These are phyloP conservation scores for Papilio machaon DNA, from an alignment of 1,140 invertebrate genomes.

Conservation along the genomic window DNA sequence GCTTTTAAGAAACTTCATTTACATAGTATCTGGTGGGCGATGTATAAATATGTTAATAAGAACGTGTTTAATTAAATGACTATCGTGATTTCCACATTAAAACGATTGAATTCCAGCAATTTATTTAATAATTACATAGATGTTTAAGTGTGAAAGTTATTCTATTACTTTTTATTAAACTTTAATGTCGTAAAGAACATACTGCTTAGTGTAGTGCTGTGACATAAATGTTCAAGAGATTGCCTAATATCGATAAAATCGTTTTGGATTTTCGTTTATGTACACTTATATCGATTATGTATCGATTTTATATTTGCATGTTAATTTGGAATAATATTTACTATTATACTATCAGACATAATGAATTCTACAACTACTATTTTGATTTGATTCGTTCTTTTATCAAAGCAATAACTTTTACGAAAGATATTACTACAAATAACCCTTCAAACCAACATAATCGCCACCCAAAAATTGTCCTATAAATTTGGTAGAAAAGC, in stretches of 20 bases:
- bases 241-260: slow-evolving; percentile 7
- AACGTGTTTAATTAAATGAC: slow-evolving; percentile 29
- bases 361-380: not conserved
- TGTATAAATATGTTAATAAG: slow-evolving; percentile 22
- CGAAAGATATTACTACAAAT: not conserved
- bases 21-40: slow-evolving; percentile 27
- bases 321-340: not conserved
- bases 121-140: slow-evolving; percentile 4
- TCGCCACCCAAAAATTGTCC: not conserved
- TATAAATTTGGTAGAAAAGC: not conserved
- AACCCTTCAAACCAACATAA: not conserved
- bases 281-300: not conserved
- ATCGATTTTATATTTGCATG: not conserved
- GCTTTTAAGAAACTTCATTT: slow-evolving; percentile 19
- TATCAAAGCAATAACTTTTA: too few species aligned
- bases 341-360: too few species aligned
- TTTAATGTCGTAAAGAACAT: not conserved
- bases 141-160: not conserved
- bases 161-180: not conserved
- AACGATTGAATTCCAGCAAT: slow-evolving; percentile 6
- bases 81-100: not conserved
- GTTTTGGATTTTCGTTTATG: not conserved
- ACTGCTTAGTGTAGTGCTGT: not conserved
- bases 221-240: not conserved
- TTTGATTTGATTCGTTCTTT: too few species aligned